These are phyloP conservation scores for Allacma fusca DNA, from an alignment of 2,888 invertebrate genomes.

Conservation along the genomic window DNA sequence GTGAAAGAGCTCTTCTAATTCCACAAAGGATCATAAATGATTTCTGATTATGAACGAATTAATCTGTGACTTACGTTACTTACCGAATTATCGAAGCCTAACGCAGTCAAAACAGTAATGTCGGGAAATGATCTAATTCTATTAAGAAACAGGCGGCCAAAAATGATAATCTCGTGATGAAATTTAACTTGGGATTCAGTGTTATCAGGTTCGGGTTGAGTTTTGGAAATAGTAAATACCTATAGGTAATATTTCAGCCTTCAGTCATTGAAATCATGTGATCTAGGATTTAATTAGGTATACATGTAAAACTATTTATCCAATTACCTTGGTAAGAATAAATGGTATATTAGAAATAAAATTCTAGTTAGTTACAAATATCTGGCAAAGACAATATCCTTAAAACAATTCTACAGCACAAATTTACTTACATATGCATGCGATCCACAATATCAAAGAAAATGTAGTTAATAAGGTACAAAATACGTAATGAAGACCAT, in stretches of 20 bases:
- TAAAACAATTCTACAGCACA: neutral
- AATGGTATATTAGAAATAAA: neutral
- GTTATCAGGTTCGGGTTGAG: slow-evolving; percentile 10
- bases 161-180: slow-evolving; percentile 3
- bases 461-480: slow-evolving; percentile 1
- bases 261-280: slow-evolving; percentile 29
- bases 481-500: neutral
- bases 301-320: neutral
- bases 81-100: too few relatives aligned
- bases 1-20: too few relatives aligned
- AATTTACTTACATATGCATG: neutral
- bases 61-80: too few relatives aligned
- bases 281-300: neutral
- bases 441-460: neutral
- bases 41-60: too few relatives aligned
- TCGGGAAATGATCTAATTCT: neutral
- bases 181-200: neutral
- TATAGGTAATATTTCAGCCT: slow-evolving; percentile 33
- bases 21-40: too few relatives aligned
- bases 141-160: neutral
- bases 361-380: neutral
- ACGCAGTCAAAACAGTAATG: too few relatives aligned
- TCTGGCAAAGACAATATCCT: neutral
- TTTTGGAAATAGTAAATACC: slow-evolving; percentile 10
- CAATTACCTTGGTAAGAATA: neutral